phyloP scores from a whole-genome alignment of 2,113 vertebrate genomes.

The Tapirus terrestris region DNA sequence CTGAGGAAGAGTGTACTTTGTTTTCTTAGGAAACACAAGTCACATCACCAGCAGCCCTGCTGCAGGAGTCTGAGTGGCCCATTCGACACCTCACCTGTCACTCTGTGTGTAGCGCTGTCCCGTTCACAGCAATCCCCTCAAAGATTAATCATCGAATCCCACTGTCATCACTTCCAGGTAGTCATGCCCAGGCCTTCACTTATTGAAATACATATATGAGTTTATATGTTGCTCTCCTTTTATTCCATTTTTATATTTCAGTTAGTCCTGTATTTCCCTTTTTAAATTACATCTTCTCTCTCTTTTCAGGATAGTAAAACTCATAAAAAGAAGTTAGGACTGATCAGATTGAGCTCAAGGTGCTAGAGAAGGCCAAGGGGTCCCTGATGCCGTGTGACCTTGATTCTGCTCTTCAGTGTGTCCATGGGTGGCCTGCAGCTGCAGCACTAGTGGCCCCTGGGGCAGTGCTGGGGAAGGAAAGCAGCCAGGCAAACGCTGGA shows the following conservation, averaged over 20 bases:
- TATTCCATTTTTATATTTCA: background rate
- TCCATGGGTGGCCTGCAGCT: background rate
- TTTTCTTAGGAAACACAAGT: background rate
- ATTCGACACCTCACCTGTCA: background rate
- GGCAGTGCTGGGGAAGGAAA: background rate
- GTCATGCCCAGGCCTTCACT: background rate
- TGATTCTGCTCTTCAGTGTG: background rate
- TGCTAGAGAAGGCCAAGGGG: background rate
- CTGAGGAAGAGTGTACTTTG: background rate
- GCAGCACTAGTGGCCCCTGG: background rate
- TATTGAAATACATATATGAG: background rate
- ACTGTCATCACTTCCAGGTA: rapidly evolving
- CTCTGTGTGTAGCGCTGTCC: background rate
- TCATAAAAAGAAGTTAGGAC: background rate
- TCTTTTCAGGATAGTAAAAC: background rate
- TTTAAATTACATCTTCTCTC: background rate
- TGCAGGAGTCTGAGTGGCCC: background rate
- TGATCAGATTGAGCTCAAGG: background rate
- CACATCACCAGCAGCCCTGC: background rate
- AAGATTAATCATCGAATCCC: background rate
- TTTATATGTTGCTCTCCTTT: background rate
- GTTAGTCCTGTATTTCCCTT: background rate
- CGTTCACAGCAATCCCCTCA: background rate
- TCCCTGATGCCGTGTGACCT: background rate
- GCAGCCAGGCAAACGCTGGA: background rate